A percentile compares a stretch with the other conserved stretches of the same genome.
phyloP scores from a whole-genome alignment of 2,888 invertebrate species.

The Hetaerina titia region DNA sequence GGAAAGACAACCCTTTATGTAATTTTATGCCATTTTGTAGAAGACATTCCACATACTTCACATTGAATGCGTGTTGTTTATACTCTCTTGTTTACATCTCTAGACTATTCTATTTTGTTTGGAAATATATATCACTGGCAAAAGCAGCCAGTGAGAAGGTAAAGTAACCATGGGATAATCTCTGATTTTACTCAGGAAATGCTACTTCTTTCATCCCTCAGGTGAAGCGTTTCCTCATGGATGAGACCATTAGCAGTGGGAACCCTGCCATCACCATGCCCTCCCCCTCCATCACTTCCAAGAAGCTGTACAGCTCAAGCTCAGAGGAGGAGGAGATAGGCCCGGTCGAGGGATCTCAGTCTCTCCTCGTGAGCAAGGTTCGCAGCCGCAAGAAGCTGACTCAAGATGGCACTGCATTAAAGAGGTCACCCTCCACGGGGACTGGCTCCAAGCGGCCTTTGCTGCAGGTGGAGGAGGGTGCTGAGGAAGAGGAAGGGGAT shows the following conservation, averaged over 20 bases:
- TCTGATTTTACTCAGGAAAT: no score
- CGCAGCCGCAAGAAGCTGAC: constrained; percentile 48
- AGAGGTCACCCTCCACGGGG: constrained; percentile 16
- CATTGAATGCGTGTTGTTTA: no score
- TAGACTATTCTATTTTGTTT: no score
- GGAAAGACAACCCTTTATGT: no score
- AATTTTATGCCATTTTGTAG: no score
- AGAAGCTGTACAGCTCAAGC: constrained; percentile 72
- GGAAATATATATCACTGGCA: no score
- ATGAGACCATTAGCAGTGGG: background rate
- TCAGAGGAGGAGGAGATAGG: constrained; percentile 74
- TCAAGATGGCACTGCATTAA: background rate
- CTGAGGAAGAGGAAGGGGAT: constrained; percentile 71
- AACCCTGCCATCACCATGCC: background rate
- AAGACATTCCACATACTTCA: no score
- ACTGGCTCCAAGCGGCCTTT: constrained; percentile 45
- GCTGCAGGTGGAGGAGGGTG: constrained; percentile 68
- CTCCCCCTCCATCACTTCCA: background rate
- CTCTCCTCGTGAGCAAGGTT: background rate
- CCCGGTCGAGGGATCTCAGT: constrained; percentile 26
- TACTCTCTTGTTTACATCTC: no score
- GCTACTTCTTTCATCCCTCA: constrained; percentile 68
- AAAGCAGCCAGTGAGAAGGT: no score
- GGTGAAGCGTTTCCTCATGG: constrained; percentile 74
- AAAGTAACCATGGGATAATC: no score